Conservation (phyloP, 2,888 invertebrate species). For the Polymixis lichenea region DNA sequence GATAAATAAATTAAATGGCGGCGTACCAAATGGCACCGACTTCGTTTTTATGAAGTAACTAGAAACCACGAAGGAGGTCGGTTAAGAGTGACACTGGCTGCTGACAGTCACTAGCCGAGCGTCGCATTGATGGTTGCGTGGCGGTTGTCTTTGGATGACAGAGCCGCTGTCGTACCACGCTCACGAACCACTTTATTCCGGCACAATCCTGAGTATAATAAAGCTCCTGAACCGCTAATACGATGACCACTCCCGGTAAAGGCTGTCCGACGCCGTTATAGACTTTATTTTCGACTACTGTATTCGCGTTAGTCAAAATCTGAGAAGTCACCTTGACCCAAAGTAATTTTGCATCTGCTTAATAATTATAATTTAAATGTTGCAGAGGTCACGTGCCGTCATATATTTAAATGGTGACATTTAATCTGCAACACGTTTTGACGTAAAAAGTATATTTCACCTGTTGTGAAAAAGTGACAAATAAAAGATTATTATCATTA, state of each 20-base stretch:
- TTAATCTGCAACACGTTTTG: constrained; percentile 14
- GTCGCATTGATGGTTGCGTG: neutral
- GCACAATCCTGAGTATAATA: neutral
- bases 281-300: neutral
- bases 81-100: too few relatives aligned
- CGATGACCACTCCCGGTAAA: neutral
- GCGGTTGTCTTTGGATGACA: neutral
- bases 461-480: constrained; percentile 5
- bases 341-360: constrained; percentile 32
- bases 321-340: constrained; percentile 40
- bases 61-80: neutral
- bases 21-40: neutral
- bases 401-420: constrained; percentile 26
- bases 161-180: neutral
- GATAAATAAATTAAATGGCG: neutral
- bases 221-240: neutral
- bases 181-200: neutral
- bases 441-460: neutral
- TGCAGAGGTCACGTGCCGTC: constrained; percentile 19
- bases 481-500: constrained; percentile 6
- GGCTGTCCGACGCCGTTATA: neutral
- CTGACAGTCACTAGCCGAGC: neutral
- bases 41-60: neutral
- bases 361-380: constrained; percentile 17
- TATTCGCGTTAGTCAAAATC: constrained; percentile 1